Evolutionary conservation across 2,113 vertebrate species (phyloP), one percentile per base, ranked within the genome.

Genomic region (Callipepla squamata): DNA sequence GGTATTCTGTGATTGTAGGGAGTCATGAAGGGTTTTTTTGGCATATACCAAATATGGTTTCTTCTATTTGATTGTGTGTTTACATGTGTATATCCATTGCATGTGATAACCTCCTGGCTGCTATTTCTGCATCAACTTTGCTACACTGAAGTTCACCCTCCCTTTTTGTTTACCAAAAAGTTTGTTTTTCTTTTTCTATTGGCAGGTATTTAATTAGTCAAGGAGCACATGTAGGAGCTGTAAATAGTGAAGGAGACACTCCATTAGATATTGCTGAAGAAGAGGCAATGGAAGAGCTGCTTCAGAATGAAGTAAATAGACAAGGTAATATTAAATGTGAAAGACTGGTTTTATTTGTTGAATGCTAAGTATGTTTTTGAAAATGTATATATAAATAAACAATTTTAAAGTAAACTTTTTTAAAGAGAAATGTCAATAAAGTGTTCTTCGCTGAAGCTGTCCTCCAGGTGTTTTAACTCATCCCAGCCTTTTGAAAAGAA

Each of bases 191-290:
- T 74, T 78, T 87, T 42, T 90, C 85, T 92, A 9, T 84, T 97
- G 96, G 30, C 97, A 99, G 99, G 94, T 99, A 99, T 98, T 98
- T 99, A 96, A 99, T 99, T 97, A 98, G 97, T 96, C 98, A 99
- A 96, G 99, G 99, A 95, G 99, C 99, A 65, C 98, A 95, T 92
- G 99, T 99, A 81, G 99, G 99, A 58, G 99, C 99, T 92, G 99
- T 99, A 61, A 99, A 99, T 97, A 99, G 99, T 95, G 99, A 99
- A 97, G 99, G 99, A n/a, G 99, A 99, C 90, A 99, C 99, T 16
- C 99, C 99, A 59, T 97, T 99, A 97, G 99, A 99, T 97, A 99
- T 99, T 72, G 99, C 99, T 44, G 99, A 99, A 93, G 99, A 99
- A 87, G 99, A 99, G 87, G 98, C 99, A 79, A 99, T 99, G 99